These are phyloP conservation scores for Corbicula japonica DNA, from an alignment of 2,888 invertebrate species.

Conservation along the genomic window DNA sequence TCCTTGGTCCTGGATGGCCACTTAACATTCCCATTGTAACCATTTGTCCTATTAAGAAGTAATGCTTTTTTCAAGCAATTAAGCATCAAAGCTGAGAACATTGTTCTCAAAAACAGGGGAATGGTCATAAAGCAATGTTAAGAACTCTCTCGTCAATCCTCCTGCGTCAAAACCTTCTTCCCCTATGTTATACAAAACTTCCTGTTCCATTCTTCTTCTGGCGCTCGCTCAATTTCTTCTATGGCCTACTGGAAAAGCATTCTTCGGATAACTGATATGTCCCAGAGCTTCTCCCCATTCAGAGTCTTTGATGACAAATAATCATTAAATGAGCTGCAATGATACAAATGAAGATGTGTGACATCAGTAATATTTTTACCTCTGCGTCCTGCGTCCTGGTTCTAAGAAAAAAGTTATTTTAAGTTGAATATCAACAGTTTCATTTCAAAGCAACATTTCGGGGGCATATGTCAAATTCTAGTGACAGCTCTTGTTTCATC, in stretches of 20 bases:
- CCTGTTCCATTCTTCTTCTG: conserved; percentile 41
- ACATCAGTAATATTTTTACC: no score
- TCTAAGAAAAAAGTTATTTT: no score
- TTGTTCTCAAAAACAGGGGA: conserved; percentile 41
- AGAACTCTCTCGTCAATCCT: conserved; percentile 43
- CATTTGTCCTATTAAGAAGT: conserved; percentile 30
- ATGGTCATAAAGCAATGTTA: conserved; percentile 29
- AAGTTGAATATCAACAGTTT: no score
- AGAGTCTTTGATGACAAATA: no score
- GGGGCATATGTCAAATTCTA: no score
- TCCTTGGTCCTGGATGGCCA: conserved; percentile 48
- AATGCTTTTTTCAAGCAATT: conserved; percentile 33
- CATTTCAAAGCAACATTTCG: no score
- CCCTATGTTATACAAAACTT: conserved; percentile 26
- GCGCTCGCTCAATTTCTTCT: conserved; percentile 27
- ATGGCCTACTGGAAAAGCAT: conserved; percentile 26
- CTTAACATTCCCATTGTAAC: conserved; percentile 18
- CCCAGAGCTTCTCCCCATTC: conserved; percentile 9
- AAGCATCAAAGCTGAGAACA: conserved; percentile 29
- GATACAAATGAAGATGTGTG: no score
- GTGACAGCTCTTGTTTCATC: no score
- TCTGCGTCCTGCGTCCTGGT: no score
- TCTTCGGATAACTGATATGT: conserved; percentile 22
- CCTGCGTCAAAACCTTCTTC: conserved; percentile 52
- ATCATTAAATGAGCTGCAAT: no score